A percentile compares a stretch with the other conserved stretches of the same genome.
These are phyloP conservation scores for Chaenogobius annularis DNA, from an alignment of 2,113 vertebrate species.

Conservation along the genomic window DNA sequence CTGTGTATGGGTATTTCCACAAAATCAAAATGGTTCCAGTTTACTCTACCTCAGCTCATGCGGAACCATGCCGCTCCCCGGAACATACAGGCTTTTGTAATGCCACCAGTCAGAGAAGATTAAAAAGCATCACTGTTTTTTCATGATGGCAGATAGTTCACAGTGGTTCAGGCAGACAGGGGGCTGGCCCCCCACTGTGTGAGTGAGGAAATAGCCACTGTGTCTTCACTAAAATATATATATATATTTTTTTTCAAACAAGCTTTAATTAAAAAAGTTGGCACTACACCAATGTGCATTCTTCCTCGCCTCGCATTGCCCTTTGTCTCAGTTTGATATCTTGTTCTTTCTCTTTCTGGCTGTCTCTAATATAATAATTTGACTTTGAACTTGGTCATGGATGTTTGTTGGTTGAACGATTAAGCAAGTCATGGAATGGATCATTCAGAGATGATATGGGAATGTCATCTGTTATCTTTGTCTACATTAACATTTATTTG, in stretches of 20 bases:
- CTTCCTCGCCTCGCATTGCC: conserved; percentile 50
- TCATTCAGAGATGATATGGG: neutral
- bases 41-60: conserved; percentile 55
- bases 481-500: neutral
- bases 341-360: conserved; percentile 65
- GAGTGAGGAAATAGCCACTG: conserved; percentile 41
- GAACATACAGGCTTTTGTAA: conserved; percentile 48
- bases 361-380: conserved; percentile 75
- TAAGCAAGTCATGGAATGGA: conserved; percentile 33
- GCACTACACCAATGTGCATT: conserved; percentile 52
- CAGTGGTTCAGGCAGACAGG: conserved; percentile 38
- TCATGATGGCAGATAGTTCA: conserved; percentile 66
- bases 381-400: conserved; percentile 69
- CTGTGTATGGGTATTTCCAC: conserved; percentile 1
- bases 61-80: conserved; percentile 39
- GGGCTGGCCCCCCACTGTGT: conserved; percentile 23
- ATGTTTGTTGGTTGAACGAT: conserved; percentile 55
- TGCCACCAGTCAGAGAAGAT: conserved; percentile 58
- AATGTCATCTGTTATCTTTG: conserved; percentile 6
- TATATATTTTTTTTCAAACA: conserved; percentile 22
- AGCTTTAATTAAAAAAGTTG: conserved; percentile 60
- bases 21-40: conserved; percentile 21
- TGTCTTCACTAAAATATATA: conserved; percentile 28
- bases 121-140: conserved; percentile 60
- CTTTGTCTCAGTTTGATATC: conserved; percentile 70